Evolutionary conservation across 2,888 invertebrate genomes (phyloP), one percentile per base, ranked within the genome.

Genomic region (Lithophane ornitopus): DNA sequence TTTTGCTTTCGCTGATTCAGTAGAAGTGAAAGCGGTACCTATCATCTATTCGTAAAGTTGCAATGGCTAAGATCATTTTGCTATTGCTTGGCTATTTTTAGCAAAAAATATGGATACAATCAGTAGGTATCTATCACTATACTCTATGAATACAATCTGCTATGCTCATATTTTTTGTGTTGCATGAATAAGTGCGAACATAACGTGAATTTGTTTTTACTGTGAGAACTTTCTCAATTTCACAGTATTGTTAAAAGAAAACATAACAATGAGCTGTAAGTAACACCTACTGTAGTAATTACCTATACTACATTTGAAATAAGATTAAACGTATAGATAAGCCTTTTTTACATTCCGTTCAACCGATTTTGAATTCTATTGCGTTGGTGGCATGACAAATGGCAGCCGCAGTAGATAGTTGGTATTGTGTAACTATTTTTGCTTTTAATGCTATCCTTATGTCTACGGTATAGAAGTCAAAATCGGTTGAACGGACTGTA

Each of bases 151-250:
- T 70, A 70, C 6, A 34, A 70, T 77, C 26, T 59, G 56, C 3
- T 11, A 2, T 22, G 26, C 49, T 68, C 2, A 58, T 16, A 14
- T 52, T 69, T 72, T 49, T 59, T 61, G 34, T 68, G 28, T 39
- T 34, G 19, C 39, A 61, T 49, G 7, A 70, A 9, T 58, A 56
- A 59, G 69, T 54, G 56, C 9, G 14, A 69, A 66, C 39, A 66
- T 26, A 58, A 8, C 16, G 16, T 16, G 3, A 26, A 58, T 2
- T 49, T 62, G 14, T n/a, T 67, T 58, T n/a, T 59, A 22, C 19
- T 34, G n/a, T 83, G 79, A 63, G 80, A 83, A 83, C 16, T 49
- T 79, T 68, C 34, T 54, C 28, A 56, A 63, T 52, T 34, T 68
- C 28, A 34, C 8, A 3, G 0, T 54, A 70, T 83, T 70, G 54